A percentile compares a stretch with the other conserved stretches of the same genome.
phyloP scores from a whole-genome alignment of 2,888 invertebrate species.

The Lochmaea crataegi region DNA sequence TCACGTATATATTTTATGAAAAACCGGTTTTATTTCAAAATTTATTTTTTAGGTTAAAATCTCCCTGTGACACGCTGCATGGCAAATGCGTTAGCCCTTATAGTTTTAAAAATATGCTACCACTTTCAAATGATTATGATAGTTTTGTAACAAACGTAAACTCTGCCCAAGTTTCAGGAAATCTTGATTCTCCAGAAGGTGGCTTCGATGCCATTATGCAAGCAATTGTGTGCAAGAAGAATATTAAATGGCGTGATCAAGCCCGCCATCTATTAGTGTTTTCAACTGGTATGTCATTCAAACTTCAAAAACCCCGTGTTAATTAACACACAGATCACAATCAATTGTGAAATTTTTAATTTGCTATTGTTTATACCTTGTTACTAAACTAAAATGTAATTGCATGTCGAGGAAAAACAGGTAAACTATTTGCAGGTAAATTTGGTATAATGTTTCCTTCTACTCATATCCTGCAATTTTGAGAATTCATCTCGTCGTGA shows the following conservation, averaged over 20 bases:
- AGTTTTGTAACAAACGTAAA: conserved; percentile 64
- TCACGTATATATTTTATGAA: no score
- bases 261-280: conserved; percentile 80
- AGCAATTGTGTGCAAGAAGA: conserved; percentile 76
- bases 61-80: conserved; percentile 57
- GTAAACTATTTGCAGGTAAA: no score
- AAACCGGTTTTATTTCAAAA: background rate
- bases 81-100: conserved; percentile 70
- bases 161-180: conserved; percentile 65
- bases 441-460: no score
- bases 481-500: no score
- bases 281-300: conserved; percentile 68
- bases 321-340: no score
- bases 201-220: conserved; percentile 92
- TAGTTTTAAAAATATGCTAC: conserved; percentile 81
- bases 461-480: no score
- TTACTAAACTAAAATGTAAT: no score
- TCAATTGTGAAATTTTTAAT: no score
- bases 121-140: conserved; percentile 70
- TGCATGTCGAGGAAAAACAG: no score
- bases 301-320: no score
- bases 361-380: no score
- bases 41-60: conserved; percentile 47
- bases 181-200: conserved; percentile 74
- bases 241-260: conserved; percentile 82